A percentile compares a stretch with the other conserved stretches of the same genome.
These are phyloP conservation scores for Ischnura elegans DNA, from an alignment of 2,888 invertebrate genomes.

Conservation along the genomic window DNA sequence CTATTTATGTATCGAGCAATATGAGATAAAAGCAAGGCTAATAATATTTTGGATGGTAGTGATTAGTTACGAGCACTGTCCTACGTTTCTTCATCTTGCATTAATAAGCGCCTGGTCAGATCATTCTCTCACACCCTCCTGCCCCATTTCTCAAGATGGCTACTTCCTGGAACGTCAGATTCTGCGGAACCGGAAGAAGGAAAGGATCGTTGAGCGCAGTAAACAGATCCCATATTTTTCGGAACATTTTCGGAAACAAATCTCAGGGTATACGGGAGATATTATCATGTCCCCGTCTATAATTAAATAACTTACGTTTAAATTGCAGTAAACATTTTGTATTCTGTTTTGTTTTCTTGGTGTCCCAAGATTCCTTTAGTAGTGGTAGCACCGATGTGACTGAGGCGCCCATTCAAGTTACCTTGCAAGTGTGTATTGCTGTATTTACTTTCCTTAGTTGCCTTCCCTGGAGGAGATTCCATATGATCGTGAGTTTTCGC, in stretches of 20 bases:
- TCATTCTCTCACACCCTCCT: conserved; percentile 65
- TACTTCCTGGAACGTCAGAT: conserved; percentile 67
- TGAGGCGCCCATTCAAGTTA: neutral
- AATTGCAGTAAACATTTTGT: neutral
- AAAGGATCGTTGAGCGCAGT: conserved; percentile 58
- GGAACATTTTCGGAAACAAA: neutral
- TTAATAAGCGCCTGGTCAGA: conserved; percentile 56
- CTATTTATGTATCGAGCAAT: conserved; percentile 55
- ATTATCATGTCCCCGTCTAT: neutral
- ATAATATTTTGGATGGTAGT: conserved; percentile 52
- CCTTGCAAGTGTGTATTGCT: no score
- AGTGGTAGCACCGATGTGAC: neutral
- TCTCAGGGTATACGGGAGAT: no score
- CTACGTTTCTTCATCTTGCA: conserved; percentile 63
- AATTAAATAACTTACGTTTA: neutral
- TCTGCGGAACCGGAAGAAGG: conserved; percentile 66
- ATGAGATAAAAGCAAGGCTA: conserved; percentile 58
- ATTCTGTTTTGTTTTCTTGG: neutral
- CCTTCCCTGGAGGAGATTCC: no score
- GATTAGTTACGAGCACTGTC: conserved; percentile 58
- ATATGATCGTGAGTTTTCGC: no score
- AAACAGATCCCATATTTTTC: neutral
- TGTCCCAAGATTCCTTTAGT: no score
- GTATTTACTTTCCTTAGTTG: no score
- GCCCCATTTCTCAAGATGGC: conserved; percentile 67